A percentile compares a stretch with the other conserved stretches of the same genome.
Evolutionary conservation across 2,888 invertebrate genomes (phyloP).

Genomic region (Eristalis arbustorum): DNA sequence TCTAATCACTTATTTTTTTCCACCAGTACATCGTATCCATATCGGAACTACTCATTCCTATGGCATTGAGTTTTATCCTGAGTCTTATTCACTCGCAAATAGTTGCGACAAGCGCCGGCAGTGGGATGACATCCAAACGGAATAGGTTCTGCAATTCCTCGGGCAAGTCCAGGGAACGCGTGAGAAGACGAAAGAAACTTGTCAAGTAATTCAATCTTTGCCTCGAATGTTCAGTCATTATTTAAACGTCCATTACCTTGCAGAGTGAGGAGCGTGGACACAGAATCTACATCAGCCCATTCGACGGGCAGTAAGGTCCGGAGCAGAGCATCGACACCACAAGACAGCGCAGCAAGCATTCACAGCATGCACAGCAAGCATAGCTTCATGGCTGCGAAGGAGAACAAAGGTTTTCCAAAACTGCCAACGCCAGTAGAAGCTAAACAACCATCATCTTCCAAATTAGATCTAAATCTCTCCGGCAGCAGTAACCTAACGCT

Average conservation of each 20-base stretch:
- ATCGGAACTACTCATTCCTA: constrained; percentile 87
- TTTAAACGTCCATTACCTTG: neutral
- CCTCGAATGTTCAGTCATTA: neutral
- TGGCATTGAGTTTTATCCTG: constrained; percentile 86
- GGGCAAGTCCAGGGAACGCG: constrained; percentile 74
- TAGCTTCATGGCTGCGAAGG: constrained; percentile 28
- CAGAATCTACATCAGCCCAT: constrained; percentile 20
- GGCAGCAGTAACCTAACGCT: constrained; percentile 4
- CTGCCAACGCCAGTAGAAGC: constrained; percentile 18
- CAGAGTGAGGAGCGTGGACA: constrained; percentile 75
- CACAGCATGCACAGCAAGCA: constrained; percentile 35
- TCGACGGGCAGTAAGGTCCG: constrained; percentile 7
- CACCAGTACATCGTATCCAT: constrained; percentile 82
- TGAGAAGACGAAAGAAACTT: constrained; percentile 77
- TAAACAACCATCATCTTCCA: constrained; percentile 29
- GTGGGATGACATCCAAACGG: constrained; percentile 74
- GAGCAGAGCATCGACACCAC: constrained; percentile 53
- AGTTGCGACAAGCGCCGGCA: constrained; percentile 84
- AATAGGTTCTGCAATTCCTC: constrained; percentile 76
- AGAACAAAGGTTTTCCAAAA: constrained; percentile 25
- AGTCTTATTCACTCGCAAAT: constrained; percentile 91
- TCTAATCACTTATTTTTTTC: constrained; percentile 52
- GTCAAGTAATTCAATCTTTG: constrained; percentile 75
- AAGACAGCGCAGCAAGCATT: constrained; percentile 18
- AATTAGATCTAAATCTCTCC: constrained; percentile 45